Evolutionary conservation across 2,113 vertebrate genomes (phyloP).

Genomic region (Bufo bufo): DNA sequence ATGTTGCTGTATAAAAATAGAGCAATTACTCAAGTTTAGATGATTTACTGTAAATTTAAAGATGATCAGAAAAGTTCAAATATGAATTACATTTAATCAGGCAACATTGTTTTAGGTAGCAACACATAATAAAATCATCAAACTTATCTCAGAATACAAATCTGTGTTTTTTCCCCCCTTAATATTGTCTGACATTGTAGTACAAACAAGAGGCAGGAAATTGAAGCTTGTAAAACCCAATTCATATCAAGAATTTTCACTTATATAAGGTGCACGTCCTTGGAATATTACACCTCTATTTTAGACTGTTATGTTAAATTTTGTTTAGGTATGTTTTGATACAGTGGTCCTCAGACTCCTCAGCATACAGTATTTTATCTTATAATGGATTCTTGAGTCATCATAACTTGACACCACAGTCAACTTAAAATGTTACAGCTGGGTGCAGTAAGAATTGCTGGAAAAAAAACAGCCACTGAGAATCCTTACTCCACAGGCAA

Average conservation of each 20-base stretch:
- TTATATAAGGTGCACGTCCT: background rate
- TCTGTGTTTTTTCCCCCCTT: background rate
- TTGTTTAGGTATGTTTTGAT: background rate
- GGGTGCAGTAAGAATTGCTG: too few species aligned
- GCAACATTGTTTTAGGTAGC: background rate
- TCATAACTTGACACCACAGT: too few species aligned
- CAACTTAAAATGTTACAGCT: too few species aligned
- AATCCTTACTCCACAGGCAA: too few species aligned
- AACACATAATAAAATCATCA: background rate
- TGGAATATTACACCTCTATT: background rate
- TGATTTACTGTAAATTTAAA: background rate
- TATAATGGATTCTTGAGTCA: too few species aligned
- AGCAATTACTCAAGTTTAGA: background rate
- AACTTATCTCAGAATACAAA: background rate
- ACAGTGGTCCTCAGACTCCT: too few species aligned
- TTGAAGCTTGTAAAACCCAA: background rate
- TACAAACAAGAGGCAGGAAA: background rate
- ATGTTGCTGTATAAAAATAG: background rate
- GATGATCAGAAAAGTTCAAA: background rate
- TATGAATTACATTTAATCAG: background rate
- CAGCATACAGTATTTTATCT: too few species aligned
- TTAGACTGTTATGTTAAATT: background rate
- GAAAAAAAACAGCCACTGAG: too few species aligned
- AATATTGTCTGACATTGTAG: background rate
- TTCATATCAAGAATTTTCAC: background rate